Evolutionary conservation across 2,888 invertebrate species (phyloP), one percentile per base, ranked within the genome.

Genomic region (Leptopterna dolabrata): DNA sequence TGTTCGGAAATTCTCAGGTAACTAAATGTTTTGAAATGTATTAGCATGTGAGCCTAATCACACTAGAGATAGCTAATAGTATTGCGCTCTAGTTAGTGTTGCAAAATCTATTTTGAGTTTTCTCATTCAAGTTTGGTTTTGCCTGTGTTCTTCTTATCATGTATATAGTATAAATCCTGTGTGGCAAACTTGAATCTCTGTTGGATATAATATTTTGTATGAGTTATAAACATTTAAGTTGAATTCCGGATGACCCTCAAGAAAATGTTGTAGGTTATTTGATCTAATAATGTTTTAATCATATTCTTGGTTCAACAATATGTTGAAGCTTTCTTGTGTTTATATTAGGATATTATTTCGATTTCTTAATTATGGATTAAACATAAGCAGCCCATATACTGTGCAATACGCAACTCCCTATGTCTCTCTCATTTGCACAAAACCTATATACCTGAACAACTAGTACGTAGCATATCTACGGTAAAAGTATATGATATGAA

Each of bases 151-250:
- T 24, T 63, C 63, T 63, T 24, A 63, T 36, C 36, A 36, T 36
- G 36, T 7, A 36, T 63, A 11, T 63, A 24, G 19, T 63, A 63
- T 63, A 63, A 24, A 24, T 24, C 63, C 63, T 19, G 24, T 19
- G 47, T 63, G 63, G 63, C 63, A 63, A 63, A 63, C 24, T 63
- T 24, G 63, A 63, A 63, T 63, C 63, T 63, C 63, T 63, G 63
- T 63, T 63, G 63, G 11, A 63, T 47, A 16, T 7, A 9, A 47
- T 36, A 36, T 36, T 36, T 36, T 7, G 2, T 36, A 7, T 36
- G 7, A 36, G 36, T 36, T 36, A 36, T 4, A 36, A 36, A 36
- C 36, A 36, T 36, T 36, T 7, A 36, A 36, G n/a, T 36, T 2
- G 7, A 36, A 36, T 36, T 36, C 36, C 7, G 36, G 7, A 36